Evolutionary conservation across 1,140 invertebrate species (phyloP).

Genomic region (Thaumatotibia leucotreta): DNA sequence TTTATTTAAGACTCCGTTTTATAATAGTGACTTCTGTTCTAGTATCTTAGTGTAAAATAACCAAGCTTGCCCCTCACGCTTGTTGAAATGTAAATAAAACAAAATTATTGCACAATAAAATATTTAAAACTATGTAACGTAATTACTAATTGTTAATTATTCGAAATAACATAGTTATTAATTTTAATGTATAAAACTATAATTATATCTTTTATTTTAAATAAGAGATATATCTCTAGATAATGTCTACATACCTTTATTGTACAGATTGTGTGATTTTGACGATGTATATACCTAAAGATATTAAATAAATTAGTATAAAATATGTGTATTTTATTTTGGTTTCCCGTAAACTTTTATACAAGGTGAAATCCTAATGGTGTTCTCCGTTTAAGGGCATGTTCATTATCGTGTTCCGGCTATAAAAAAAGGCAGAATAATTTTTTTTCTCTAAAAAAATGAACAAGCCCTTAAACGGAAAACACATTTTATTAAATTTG

Average conservation of each 20-base stretch:
- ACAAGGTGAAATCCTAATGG: too few relatives aligned
- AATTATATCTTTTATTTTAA: constrained; percentile 65
- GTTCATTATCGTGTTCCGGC: too few relatives aligned
- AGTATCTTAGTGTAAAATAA: constrained; percentile 34
- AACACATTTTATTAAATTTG: too few relatives aligned
- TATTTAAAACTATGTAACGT: constrained; percentile 39
- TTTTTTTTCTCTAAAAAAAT: too few relatives aligned
- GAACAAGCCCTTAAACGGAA: too few relatives aligned
- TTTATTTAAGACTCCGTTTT: not conserved
- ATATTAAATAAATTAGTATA: constrained; percentile 68
- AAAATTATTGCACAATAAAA: constrained; percentile 57
- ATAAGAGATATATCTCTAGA: constrained; percentile 58
- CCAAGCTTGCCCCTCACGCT: constrained; percentile 66
- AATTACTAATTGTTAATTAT: constrained; percentile 39
- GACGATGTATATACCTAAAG: constrained; percentile 57
- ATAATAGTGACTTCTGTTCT: constrained; percentile 4
- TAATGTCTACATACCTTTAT: constrained; percentile 39
- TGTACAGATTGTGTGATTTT: constrained; percentile 64
- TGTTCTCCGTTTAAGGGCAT: too few relatives aligned
- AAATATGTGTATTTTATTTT: constrained; percentile 29
- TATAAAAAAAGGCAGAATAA: too few relatives aligned
- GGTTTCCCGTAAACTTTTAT: not conserved
- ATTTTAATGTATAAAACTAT: constrained; percentile 48
- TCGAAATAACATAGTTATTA: constrained; percentile 39
- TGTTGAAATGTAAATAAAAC: constrained; percentile 63